These are phyloP conservation scores for Netelia fuscicornis DNA, from an alignment of 2,888 invertebrate genomes.

Conservation along the genomic window DNA sequence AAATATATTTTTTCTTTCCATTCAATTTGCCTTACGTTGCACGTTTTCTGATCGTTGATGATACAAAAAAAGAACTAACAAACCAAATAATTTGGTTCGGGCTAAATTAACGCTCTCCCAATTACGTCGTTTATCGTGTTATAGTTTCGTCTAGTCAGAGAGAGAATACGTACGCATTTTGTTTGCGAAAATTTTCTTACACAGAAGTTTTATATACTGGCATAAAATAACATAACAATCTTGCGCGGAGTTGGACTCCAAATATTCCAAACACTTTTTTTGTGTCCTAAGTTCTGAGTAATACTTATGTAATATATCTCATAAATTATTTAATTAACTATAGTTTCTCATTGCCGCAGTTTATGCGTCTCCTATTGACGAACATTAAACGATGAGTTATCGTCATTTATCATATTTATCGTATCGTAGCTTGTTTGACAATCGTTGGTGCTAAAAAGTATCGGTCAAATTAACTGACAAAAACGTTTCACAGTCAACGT, in stretches of 20 bases:
- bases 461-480: not conserved
- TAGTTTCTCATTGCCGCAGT: conserved; percentile 65
- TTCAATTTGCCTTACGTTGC: not conserved
- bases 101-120: not conserved
- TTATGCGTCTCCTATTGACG: conserved; percentile 62
- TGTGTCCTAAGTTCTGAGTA: conserved; percentile 67
- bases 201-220: conserved; percentile 68
- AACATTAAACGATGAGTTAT: conserved; percentile 39
- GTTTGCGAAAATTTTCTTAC: conserved; percentile 46
- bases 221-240: conserved; percentile 71
- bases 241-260: conserved; percentile 68
- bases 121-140: conserved; percentile 22
- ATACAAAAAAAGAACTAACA: not conserved
- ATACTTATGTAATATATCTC: conserved; percentile 72
- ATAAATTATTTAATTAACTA: conserved; percentile 70
- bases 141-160: conserved; percentile 2
- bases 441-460: not conserved
- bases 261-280: conserved; percentile 45
- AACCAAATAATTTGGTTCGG: conserved; percentile 37
- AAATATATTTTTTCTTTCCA: conserved; percentile 23
- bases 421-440: not conserved
- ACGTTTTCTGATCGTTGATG: not conserved
- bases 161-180: conserved; percentile 20
- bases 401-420: conserved; percentile 27
- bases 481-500: no score